Conservation (phyloP, 2,888 invertebrate species). For the Pammene aurita region DNA sequence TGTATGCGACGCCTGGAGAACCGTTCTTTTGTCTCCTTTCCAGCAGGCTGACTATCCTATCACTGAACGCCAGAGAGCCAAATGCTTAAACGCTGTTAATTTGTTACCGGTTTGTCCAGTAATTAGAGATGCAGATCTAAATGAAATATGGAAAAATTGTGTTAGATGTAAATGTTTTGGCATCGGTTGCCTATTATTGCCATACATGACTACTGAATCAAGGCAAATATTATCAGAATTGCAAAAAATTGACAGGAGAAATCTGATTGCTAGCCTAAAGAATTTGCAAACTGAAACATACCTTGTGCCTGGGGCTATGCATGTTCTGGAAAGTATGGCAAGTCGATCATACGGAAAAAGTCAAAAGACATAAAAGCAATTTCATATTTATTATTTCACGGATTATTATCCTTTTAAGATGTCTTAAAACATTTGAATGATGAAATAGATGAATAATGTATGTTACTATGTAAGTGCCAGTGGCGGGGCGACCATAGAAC, state of each 20-base stretch:
- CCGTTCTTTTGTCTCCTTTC: slow-evolving; percentile 73
- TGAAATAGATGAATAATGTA: background rate
- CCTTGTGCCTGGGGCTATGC: slow-evolving; percentile 76
- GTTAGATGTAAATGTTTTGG: slow-evolving; percentile 73
- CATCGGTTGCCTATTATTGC: slow-evolving; percentile 74
- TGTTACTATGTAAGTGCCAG: background rate
- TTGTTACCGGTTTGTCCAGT: slow-evolving; percentile 74
- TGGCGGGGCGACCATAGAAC: background rate
- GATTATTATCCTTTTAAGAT: background rate
- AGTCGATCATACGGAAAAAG: slow-evolving; percentile 59
- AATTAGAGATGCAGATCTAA: slow-evolving; percentile 73
- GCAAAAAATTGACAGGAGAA: slow-evolving; percentile 74
- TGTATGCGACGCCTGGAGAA: slow-evolving; percentile 72
- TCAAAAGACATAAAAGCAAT: slow-evolving; percentile 15
- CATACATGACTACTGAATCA: slow-evolving; percentile 71
- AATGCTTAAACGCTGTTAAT: slow-evolving; percentile 74
- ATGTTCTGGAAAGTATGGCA: slow-evolving; percentile 71
- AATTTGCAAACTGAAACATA: slow-evolving; percentile 76
- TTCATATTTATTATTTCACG: background rate
- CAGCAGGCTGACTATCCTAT: slow-evolving; percentile 78
- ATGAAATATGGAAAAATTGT: slow-evolving; percentile 78
- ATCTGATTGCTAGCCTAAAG: slow-evolving; percentile 73
- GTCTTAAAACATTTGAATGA: background rate
- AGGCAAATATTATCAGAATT: slow-evolving; percentile 68
- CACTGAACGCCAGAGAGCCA: slow-evolving; percentile 72